Evolutionary conservation across 2,888 invertebrate genomes (phyloP), one percentile per base, ranked within the genome.

Genomic region (Rugalucina vietnamica): DNA sequence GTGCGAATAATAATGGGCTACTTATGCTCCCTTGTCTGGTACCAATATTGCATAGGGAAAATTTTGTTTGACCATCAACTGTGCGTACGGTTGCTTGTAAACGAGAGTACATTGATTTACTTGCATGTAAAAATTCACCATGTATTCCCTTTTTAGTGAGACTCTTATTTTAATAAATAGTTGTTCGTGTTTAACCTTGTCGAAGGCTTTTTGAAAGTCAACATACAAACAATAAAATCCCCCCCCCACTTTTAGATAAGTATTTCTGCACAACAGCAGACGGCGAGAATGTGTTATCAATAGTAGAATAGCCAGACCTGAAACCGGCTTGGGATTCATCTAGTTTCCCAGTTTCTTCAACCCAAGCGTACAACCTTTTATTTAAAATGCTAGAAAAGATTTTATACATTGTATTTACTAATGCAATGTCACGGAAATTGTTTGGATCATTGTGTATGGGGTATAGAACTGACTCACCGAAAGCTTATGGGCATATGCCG

Each of bases 351-450:
- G 77, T 71, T 21, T 70, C 37, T 43, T 84, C 69, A 32, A 60
- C 70, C 75, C 77, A 86, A 34, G 65, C 21, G 50, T 76, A 43
- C 8, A 86, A 39, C 29, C 84, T 14, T 5, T 74, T 76, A 72
- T 87, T 84, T 43, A 87, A 14, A 37, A 84, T 57, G 21, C 57
- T 24, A 29, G 84, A 82, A 82, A 87, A 87, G 27, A 84, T 70
- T 39, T 84, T 87, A 21, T 76, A 73, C 70, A 87, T 60, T 60
- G 73, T 75, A 69, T 82, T 84, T 24, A 79, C 32, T 32, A 87
- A 36, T 43, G 84, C 76, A 36, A 87, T 82, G n/a, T 82, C 87
- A 50, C 87, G 50, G 71, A 77, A 87, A 71, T 84, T 87, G 37
- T 81, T 78, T 21, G 82, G 80, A 34, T 80, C 80, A 71, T 50